Evolutionary conservation across 2,797 vertebrate species (phyloP).

Genomic region (Perdix hodgsoniae): DNA sequence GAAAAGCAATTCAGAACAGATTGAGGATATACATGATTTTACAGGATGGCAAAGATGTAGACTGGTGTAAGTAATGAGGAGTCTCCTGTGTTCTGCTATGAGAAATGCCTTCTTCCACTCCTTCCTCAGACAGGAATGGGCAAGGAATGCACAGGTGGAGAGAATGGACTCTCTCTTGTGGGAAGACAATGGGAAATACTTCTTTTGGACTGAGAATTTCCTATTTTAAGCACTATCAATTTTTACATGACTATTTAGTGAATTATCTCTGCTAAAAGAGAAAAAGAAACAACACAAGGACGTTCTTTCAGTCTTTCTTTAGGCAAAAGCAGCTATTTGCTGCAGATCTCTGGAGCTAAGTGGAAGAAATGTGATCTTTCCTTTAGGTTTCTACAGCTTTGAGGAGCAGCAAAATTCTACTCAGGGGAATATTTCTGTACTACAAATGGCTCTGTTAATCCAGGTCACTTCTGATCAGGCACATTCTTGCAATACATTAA

Average conservation of each 20-base stretch:
- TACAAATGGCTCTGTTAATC: background rate
- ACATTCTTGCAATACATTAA: background rate
- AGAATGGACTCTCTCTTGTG: background rate
- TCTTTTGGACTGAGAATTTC: background rate
- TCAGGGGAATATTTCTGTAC: background rate
- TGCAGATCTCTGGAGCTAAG: background rate
- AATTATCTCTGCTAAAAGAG: background rate
- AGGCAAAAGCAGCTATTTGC: background rate
- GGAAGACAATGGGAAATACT: background rate
- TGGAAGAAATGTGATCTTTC: background rate
- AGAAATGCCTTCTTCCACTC: background rate
- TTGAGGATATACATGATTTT: background rate
- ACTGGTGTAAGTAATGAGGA: background rate
- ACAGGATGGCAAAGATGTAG: background rate
- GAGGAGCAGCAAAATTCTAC: background rate
- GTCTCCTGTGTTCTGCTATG: background rate
- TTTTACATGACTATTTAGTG: background rate
- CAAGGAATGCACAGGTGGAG: background rate
- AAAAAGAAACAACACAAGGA: background rate
- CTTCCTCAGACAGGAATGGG: background rate
- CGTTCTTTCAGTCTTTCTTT: background rate
- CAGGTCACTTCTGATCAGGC: background rate
- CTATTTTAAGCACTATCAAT: background rate
- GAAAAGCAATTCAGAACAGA: background rate
- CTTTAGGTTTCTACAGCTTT: background rate